A percentile compares a stretch with the other conserved stretches of the same genome.
phyloP scores from a whole-genome alignment of 2,797 vertebrate species.

The Microcaecilia unicolor region DNA sequence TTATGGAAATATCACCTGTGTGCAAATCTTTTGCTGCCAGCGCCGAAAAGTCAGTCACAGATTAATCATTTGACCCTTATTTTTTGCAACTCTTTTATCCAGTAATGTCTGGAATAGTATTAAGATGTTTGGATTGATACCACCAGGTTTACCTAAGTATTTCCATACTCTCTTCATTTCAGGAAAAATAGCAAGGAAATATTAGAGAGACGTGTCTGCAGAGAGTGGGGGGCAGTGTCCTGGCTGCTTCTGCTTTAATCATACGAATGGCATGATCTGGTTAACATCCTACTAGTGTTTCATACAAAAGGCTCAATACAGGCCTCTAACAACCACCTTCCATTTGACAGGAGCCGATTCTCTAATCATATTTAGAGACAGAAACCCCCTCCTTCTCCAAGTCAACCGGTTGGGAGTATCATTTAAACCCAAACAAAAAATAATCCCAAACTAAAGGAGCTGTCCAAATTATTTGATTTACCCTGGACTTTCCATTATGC shows the following conservation, averaged over 20 bases:
- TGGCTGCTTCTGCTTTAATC: slow-evolving; percentile 24
- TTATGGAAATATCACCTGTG: slow-evolving; percentile 32
- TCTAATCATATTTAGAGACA: too few species aligned
- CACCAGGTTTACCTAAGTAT: too few species aligned
- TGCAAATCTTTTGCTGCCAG: too few species aligned
- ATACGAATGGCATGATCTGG: slow-evolving; percentile 12
- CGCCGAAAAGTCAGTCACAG: too few species aligned
- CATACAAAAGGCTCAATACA: too few species aligned
- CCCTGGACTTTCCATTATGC: slow-evolving; percentile 30
- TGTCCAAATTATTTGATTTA: slow-evolving; percentile 37
- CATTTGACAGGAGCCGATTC: background rate
- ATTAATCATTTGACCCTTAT: too few species aligned
- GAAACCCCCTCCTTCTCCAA: too few species aligned
- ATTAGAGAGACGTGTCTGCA: background rate
- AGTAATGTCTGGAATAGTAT: slow-evolving; percentile 12
- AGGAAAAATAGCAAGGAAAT: slow-evolving; percentile 30
- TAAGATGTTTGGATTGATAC: too few species aligned
- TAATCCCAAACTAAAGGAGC: slow-evolving; percentile 18
- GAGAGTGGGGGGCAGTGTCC: slow-evolving; percentile 4
- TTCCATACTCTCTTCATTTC: slow-evolving; percentile 9
- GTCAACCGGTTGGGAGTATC: slow-evolving; percentile 12
- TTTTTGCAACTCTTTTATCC: too few species aligned
- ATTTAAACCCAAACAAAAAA: too few species aligned
- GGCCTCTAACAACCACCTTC: too few species aligned
- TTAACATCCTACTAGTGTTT: too few species aligned